Evolutionary conservation across 2,113 vertebrate species (phyloP).

Genomic region (Peromyscus maniculatus): DNA sequence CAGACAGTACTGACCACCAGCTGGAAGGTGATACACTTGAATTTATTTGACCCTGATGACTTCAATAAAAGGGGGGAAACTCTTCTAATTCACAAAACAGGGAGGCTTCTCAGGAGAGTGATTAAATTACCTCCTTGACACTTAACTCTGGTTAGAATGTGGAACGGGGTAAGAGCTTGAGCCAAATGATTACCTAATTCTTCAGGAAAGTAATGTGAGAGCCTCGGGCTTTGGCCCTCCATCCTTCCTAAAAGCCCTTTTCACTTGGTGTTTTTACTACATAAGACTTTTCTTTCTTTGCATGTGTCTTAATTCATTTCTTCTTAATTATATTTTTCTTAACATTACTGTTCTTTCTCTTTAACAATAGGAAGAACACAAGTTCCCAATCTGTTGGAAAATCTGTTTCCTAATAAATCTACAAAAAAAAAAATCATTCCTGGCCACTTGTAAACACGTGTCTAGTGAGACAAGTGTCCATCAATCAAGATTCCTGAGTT

Average conservation of each 20-base stretch:
- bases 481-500: slow-evolving; percentile 40
- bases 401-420: slow-evolving; percentile 18
- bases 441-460: slow-evolving; percentile 28
- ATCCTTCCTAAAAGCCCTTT: slow-evolving; percentile 32
- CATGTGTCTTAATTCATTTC: slow-evolving; percentile 2
- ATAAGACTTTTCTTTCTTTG: not conserved
- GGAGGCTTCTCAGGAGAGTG: slow-evolving; percentile 5
- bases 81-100: slow-evolving; percentile 31
- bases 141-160: slow-evolving; percentile 8
- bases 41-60: slow-evolving; percentile 35
- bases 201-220: slow-evolving; percentile 56
- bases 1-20: not conserved
- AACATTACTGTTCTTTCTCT: not conserved
- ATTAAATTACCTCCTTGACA: slow-evolving; percentile 66
- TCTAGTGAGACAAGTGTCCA: not conserved
- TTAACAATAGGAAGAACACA: not conserved
- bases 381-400: not conserved
- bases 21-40: slow-evolving; percentile 46
- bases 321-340: slow-evolving; percentile 18
- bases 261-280: not conserved
- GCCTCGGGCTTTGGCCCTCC: not conserved
- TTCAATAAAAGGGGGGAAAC: not conserved
- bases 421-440: not conserved
- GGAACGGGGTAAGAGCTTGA: not conserved
- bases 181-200: slow-evolving; percentile 48